These are phyloP conservation scores for Dolomedes plantarius DNA, from an alignment of 2,888 invertebrate genomes.

Conservation along the genomic window DNA sequence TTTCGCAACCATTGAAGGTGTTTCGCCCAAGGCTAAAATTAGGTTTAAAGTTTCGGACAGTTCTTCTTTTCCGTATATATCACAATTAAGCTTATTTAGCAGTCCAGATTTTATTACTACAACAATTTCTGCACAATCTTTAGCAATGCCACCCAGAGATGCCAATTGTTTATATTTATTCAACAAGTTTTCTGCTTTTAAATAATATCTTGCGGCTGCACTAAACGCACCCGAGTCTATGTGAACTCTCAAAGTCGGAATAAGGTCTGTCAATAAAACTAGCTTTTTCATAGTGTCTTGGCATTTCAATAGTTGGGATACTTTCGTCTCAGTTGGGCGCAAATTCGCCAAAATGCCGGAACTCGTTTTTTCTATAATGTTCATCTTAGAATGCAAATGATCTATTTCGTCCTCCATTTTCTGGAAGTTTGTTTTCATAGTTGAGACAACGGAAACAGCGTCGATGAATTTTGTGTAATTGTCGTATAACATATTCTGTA, in stretches of 20 bases:
- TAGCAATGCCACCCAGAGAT: background rate
- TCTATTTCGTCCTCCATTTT: constrained; percentile 19
- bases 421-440: constrained; percentile 19
- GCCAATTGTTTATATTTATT: constrained; percentile 11
- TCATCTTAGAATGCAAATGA: background rate
- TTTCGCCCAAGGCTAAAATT: constrained; percentile 14
- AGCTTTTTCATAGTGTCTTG: constrained; percentile 6
- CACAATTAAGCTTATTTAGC: constrained; percentile 9
- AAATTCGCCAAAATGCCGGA: constrained; percentile 26
- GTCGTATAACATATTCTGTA: constrained; percentile 39
- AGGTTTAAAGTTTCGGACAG: constrained; percentile 6
- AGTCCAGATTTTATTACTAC: background rate
- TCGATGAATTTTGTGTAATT: constrained; percentile 38
- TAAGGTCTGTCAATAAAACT: background rate
- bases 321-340: constrained; percentile 11
- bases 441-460: constrained; percentile 17
- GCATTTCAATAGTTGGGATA: background rate
- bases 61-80: constrained; percentile 4
- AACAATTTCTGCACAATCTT: background rate
- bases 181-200: constrained; percentile 3
- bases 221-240: background rate
- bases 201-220: constrained; percentile 7
- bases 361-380: background rate
- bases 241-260: constrained; percentile 26
- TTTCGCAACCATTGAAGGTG: background rate